Evolutionary conservation across 2,888 invertebrate species (phyloP).

Genomic region (Rotaria sp.): DNA sequence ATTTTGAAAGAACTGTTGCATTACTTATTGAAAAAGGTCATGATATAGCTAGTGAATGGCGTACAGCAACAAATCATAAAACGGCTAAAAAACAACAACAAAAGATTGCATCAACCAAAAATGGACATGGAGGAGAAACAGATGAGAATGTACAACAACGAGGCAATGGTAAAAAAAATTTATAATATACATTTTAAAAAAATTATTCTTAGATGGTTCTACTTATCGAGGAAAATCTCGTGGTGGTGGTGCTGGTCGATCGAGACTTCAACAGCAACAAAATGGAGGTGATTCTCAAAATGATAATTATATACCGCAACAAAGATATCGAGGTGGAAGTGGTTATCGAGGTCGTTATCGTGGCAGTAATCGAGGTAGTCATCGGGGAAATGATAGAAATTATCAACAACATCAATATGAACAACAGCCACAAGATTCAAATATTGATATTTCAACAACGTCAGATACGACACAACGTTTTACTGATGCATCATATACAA

Average conservation of each 20-base stretch:
- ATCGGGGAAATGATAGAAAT: slow-evolving; percentile 6
- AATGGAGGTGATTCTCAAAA: background rate
- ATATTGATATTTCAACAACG: background rate
- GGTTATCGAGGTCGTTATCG: background rate
- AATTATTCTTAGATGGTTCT: background rate
- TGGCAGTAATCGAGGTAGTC: background rate
- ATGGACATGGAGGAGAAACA: background rate
- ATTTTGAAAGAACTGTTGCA: background rate
- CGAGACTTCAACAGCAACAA: background rate
- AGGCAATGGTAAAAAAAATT: background rate
- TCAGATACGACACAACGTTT: background rate
- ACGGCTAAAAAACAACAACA: background rate
- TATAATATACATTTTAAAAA: no score
- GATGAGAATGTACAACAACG: background rate
- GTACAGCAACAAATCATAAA: slow-evolving; percentile 1
- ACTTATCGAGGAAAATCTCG: background rate
- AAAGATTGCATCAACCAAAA: background rate
- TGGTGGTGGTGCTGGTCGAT: background rate
- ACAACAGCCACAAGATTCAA: background rate
- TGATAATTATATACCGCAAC: background rate
- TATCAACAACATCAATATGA: background rate
- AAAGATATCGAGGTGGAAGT: background rate
- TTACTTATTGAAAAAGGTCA: slow-evolving; percentile 25
- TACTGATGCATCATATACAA: background rate
- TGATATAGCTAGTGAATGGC: slow-evolving; percentile 24